Conservation (phyloP, 2,797 vertebrate species). For the Vultur gryphus region DNA sequence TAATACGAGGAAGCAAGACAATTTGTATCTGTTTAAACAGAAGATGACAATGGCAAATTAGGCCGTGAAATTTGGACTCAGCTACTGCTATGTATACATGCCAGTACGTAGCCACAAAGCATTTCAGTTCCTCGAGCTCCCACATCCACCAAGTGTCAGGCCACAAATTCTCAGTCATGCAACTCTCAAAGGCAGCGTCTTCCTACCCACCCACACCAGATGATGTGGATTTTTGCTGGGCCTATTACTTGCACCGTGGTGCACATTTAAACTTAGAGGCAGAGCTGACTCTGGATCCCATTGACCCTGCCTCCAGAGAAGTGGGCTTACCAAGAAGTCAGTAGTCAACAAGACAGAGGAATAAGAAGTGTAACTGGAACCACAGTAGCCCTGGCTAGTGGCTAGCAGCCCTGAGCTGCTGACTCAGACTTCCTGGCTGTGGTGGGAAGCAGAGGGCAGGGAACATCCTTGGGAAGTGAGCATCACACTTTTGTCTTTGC, state of each 20-base stretch:
- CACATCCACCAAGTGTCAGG: background rate
- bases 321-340: background rate
- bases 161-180: rapidly evolving
- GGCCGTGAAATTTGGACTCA: background rate
- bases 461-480: background rate
- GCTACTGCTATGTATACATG: background rate
- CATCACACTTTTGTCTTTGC: background rate
- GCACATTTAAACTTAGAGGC: background rate
- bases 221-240: background rate
- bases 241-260: background rate
- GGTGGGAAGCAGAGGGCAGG: background rate
- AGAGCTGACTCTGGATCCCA: background rate
- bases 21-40: background rate
- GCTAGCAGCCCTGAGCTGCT: background rate
- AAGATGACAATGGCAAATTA: background rate
- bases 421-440: background rate
- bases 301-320: background rate
- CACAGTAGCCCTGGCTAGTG: background rate
- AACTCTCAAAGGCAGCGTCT: background rate
- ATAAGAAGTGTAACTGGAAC: background rate
- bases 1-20: background rate
- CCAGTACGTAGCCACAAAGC: background rate
- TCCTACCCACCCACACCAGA: background rate
- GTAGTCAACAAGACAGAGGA: background rate
- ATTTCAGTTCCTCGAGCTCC: background rate